Conservation (phyloP, 2,113 vertebrate genomes). For the Labeo catla region DNA sequence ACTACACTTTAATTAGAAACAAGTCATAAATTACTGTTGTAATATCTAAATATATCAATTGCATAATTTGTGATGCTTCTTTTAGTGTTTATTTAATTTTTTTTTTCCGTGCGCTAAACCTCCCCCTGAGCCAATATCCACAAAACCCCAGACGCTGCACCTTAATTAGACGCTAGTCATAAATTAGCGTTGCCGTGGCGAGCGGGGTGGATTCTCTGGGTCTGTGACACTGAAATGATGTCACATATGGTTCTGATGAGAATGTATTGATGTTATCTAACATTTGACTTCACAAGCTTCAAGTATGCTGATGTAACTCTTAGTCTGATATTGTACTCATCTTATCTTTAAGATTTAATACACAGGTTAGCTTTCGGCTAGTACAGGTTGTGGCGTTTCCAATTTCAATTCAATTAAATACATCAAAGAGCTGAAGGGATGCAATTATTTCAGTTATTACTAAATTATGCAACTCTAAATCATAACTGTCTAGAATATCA, state of each 20-base stretch:
- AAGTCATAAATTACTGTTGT: not conserved
- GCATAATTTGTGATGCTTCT: not conserved
- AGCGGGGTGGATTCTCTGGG: slow-evolving; percentile 11
- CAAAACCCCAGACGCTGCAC: not conserved
- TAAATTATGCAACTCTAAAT: not conserved
- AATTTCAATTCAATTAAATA: slow-evolving; percentile 12
- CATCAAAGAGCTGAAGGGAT: not conserved
- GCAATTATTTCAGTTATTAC: slow-evolving; percentile 3
- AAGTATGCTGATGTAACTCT: slow-evolving; percentile 18
- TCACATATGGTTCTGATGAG: slow-evolving; percentile 58
- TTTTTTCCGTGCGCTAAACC: not conserved
- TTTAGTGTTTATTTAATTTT: not conserved
- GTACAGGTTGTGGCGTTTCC: not conserved
- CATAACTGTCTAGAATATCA: not conserved
- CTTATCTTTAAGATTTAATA: slow-evolving; percentile 54
- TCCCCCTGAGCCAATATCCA: slow-evolving; percentile 31
- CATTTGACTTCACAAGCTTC: slow-evolving; percentile 10
- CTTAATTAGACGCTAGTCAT: slow-evolving; percentile 41
- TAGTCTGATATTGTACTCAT: slow-evolving; percentile 34
- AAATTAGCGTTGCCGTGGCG: slow-evolving; percentile 35
- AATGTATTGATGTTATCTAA: slow-evolving; percentile 51
- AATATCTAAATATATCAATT: not conserved
- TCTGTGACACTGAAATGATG: slow-evolving; percentile 31
- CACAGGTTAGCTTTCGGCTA: not conserved
- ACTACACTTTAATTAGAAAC: not conserved